phyloP scores from a whole-genome alignment of 2,888 invertebrate species.

The Balanococcus diminutus region DNA sequence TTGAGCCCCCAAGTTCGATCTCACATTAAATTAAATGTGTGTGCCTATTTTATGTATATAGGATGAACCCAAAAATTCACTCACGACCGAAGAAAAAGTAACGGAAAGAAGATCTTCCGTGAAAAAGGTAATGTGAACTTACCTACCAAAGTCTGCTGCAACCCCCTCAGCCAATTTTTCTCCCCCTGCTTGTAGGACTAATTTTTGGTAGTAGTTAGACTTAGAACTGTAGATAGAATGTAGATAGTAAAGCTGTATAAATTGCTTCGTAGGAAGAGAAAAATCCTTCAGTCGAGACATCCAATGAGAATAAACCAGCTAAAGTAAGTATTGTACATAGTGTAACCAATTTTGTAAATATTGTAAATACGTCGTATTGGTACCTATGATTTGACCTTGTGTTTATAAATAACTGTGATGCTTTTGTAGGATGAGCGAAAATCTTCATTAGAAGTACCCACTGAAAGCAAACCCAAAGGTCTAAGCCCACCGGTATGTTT shows the following conservation, averaged over 20 bases:
- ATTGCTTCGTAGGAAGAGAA: conserved; percentile 50
- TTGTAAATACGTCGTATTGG: not conserved
- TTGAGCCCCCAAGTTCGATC: not conserved
- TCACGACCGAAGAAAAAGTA: not conserved
- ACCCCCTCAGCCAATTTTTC: not conserved
- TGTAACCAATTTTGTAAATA: not conserved
- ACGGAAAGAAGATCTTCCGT: conserved; percentile 35
- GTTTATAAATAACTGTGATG: not conserved
- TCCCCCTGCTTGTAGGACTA: conserved; percentile 20
- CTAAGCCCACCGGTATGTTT: not conserved
- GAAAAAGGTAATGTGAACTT: conserved; percentile 28
- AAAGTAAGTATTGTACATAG: conserved; percentile 36
- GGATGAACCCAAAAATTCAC: conserved; percentile 5
- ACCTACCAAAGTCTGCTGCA: not conserved
- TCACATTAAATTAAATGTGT: not conserved
- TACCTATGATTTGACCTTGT: not conserved
- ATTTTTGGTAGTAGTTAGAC: not conserved
- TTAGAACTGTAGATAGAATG: not conserved
- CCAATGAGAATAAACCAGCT: conserved; percentile 30
- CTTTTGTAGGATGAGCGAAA: conserved; percentile 52
- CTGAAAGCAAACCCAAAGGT: conserved; percentile 31
- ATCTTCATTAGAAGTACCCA: conserved; percentile 34
- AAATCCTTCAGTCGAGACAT: not conserved
- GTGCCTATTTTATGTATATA: conserved; percentile 12
- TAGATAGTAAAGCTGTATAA: not conserved